phyloP scores from a whole-genome alignment of 2,888 invertebrate species.

The Zhuqinia jingwanae region DNA sequence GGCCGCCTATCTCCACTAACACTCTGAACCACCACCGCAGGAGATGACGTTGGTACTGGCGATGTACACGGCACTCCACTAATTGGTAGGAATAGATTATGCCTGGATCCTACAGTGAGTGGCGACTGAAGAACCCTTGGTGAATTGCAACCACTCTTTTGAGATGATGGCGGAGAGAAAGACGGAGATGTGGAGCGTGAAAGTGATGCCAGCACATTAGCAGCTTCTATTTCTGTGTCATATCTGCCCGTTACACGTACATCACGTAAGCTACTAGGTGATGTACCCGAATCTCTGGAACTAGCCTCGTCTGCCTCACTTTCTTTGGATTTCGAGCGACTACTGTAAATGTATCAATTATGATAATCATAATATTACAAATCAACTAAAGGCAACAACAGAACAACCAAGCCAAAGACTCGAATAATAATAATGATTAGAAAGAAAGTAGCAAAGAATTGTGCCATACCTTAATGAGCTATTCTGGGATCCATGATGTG shows the following conservation, averaged over 20 bases:
- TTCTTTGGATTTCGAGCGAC: conserved; percentile 78
- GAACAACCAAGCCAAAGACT: too few relatives aligned
- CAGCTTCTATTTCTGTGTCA: conserved; percentile 97
- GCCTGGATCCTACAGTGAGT: conserved; percentile 87
- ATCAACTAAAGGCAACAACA: too few relatives aligned
- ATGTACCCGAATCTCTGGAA: conserved; percentile 78
- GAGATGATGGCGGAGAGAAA: conserved; percentile 88
- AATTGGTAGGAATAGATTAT: conserved; percentile 96
- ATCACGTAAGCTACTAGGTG: conserved; percentile 76
- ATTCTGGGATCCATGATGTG: conserved; percentile 80
- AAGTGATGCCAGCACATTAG: conserved; percentile 92
- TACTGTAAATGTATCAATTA: conserved; percentile 40
- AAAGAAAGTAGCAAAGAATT: too few relatives aligned
- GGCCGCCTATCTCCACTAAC: conserved; percentile 63
- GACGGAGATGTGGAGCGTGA: conserved; percentile 94
- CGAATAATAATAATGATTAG: too few relatives aligned
- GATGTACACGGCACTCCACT: conserved; percentile 82
- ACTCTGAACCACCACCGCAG: conserved; percentile 77
- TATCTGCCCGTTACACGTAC: conserved; percentile 85
- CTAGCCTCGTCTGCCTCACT: conserved; percentile 79
- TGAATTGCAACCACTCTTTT: conserved; percentile 85
- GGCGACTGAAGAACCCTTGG: conserved; percentile 87
- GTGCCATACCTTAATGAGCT: conserved; percentile 73
- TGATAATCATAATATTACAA: too few relatives aligned
- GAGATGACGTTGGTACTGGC: conserved; percentile 76